Conservation (phyloP, 2,113 vertebrate genomes). For the Onychostruthus taczanowskii region DNA sequence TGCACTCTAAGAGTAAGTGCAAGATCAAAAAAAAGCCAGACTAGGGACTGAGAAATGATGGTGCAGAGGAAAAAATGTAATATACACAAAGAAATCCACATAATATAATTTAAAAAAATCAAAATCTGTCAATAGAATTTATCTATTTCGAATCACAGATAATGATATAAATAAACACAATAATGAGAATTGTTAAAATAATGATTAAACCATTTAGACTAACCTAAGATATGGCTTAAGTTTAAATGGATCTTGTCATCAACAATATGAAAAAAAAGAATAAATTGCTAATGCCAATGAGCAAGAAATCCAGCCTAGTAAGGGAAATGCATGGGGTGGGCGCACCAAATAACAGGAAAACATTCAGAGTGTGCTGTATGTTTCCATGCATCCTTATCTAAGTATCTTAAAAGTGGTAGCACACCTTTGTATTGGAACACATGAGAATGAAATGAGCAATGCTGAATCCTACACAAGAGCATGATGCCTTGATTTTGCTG, state of each 20-base stretch:
- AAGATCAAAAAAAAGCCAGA: constrained; percentile 20
- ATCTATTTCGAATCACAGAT: not conserved
- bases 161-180: not conserved
- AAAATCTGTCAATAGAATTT: not conserved
- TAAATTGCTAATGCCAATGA: not conserved
- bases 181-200: not conserved
- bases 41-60: not conserved
- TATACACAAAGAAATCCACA: not conserved
- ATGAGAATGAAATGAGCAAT: not conserved
- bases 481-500: not conserved
- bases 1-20: constrained; percentile 23
- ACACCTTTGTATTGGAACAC: not conserved
- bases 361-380: not conserved
- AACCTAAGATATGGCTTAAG: not conserved
- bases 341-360: not conserved
- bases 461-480: not conserved
- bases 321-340: not conserved
- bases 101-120: not conserved
- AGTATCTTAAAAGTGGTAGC: not conserved
- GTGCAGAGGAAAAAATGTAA: not conserved
- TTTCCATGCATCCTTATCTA: not conserved
- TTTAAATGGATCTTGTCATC: not conserved
- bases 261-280: not conserved
- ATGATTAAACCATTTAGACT: not conserved
- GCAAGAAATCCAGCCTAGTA: not conserved